Evolutionary conservation across 2,888 invertebrate species (phyloP).

Genomic region (Lasioglossum calceatum): DNA sequence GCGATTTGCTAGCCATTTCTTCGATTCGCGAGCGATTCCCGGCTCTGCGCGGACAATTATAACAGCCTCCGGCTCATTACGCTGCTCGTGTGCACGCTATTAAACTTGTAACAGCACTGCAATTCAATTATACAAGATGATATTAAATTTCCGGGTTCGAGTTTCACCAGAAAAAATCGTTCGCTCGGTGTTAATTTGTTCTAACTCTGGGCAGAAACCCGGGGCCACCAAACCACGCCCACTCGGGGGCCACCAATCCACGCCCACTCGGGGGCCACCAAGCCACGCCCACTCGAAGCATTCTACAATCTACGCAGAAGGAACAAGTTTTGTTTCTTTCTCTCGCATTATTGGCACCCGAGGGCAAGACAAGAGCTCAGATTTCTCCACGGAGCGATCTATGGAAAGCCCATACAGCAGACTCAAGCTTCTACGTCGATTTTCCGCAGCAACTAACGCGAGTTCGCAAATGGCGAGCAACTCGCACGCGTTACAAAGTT

Average conservation of each 20-base stretch:
- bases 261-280: background rate
- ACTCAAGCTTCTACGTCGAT: background rate
- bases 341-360: background rate
- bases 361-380: background rate
- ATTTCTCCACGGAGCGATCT: background rate
- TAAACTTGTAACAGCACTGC: background rate
- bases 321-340: background rate
- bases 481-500: conserved; percentile 12
- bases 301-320: background rate
- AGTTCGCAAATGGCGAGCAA: background rate
- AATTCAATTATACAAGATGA: background rate
- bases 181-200: background rate
- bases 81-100: background rate
- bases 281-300: background rate
- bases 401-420: background rate
- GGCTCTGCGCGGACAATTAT: background rate
- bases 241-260: background rate
- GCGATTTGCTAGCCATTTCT: conserved; percentile 1
- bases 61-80: background rate
- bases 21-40: background rate
- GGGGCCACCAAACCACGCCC: background rate
- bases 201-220: background rate
- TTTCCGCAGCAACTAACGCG: background rate
- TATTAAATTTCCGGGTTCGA: background rate
- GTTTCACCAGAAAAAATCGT: background rate